Conservation (phyloP, 2,797 vertebrate species). For the Acanthopagrus latus region DNA sequence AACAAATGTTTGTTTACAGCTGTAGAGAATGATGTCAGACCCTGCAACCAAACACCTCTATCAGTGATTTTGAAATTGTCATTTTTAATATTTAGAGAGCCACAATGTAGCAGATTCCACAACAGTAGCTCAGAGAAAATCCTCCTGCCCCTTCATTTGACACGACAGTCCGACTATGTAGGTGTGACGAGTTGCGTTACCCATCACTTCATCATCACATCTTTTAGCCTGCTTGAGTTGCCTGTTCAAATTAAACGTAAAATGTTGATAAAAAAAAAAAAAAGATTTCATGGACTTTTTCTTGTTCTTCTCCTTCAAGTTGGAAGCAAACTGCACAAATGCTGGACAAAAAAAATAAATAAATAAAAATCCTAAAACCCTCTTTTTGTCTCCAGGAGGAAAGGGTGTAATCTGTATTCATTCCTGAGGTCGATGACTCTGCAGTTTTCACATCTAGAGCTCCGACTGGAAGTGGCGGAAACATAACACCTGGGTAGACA, state of each 20-base stretch:
- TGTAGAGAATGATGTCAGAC: slow-evolving; percentile 10
- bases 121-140: neutral
- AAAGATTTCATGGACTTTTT: neutral
- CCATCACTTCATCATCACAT: neutral
- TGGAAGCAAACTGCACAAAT: too few relatives aligned
- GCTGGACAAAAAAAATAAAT: too few relatives aligned
- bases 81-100: neutral
- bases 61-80: neutral
- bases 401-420: too few relatives aligned
- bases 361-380: too few relatives aligned
- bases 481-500: too few relatives aligned
- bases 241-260: neutral
- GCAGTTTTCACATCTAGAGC: too few relatives aligned
- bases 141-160: neutral
- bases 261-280: neutral
- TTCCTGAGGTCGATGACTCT: too few relatives aligned
- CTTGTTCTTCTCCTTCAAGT: neutral
- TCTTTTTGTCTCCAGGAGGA: too few relatives aligned
- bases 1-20: slow-evolving; percentile 11
- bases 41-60: neutral
- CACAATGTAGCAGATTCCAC: neutral
- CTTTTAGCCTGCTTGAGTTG: neutral
- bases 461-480: too few relatives aligned
- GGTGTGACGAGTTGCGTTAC: neutral
- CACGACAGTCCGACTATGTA: neutral